Base-by-base conservation (phyloP, 2,888 invertebrate species). In the Leptinotarsa haldemani region DNA sequence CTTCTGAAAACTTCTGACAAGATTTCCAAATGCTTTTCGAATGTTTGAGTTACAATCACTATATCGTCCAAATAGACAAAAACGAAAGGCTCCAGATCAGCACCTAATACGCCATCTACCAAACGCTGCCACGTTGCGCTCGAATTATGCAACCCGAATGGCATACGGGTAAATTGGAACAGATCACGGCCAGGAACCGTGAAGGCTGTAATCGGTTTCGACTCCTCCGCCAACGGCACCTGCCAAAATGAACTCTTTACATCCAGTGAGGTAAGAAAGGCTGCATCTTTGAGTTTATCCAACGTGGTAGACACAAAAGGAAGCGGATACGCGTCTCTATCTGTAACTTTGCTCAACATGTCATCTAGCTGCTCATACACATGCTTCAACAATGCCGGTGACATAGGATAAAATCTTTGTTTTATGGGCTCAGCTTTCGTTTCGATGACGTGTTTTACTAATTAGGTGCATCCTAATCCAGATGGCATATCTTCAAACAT, bases 281-380 rank as follows among this genome's bases (percentile, higher is more conserved):
- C 20, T 0, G 78, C 77, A 64, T 78, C 74, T 0, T 77, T 13
- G 13, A 81, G 69, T 15, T 65, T 71, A 66, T 79, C 78, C 2
- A 79, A 64, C 2, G 74, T 80, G 12, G 46, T 20, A 65, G 20
- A 75, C 63, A 58, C 71, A 71, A 47, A 30, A 3, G 78, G 79
- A 0, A 79, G 40, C 4, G 77, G 77, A 68, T 80, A 80, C 0
- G 77, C 75, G 64, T 80, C 78, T 13, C 48, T n/a, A 5, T 75
- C 71, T 1, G 77, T 81, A 0, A 79, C 71, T 1, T 58, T 65
- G 67, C 81, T 82, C 72, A 82, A 25, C 77, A 84, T 79, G 50
- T 76, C 77, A 30, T 61, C 73, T 18, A 82, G 56, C 58, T 82
- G 74, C 12, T 58, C 20, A 20, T 78, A 48, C 2, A 77, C 52